phyloP scores from a whole-genome alignment of 2,888 invertebrate genomes.

The Hoplodrina blanda region DNA sequence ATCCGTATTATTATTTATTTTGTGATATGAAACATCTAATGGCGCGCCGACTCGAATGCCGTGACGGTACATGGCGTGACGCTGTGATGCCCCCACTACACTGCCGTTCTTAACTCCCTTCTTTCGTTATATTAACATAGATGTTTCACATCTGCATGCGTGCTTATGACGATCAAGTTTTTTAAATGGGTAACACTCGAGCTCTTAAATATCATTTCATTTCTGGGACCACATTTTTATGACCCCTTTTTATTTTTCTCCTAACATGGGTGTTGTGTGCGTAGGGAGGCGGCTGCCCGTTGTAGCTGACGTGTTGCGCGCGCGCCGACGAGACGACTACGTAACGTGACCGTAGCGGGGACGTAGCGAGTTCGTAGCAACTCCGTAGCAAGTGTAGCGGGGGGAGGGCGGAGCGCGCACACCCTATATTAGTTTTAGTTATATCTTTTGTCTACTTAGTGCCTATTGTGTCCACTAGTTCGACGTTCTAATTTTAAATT shows the following conservation, averaged over 20 bases:
- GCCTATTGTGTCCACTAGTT: constrained; percentile 58
- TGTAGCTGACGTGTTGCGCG: constrained; percentile 90
- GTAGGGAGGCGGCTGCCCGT: constrained; percentile 87
- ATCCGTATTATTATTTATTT: too few species aligned
- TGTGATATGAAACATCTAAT: too few species aligned
- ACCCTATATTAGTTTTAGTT: constrained; percentile 39
- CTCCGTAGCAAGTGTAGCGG: constrained; percentile 40
- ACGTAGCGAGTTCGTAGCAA: constrained; percentile 42
- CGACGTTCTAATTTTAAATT: constrained; percentile 10
- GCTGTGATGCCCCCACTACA: too few species aligned
- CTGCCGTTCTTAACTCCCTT: too few species aligned
- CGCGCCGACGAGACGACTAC: constrained; percentile 67
- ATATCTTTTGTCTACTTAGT: constrained; percentile 44
- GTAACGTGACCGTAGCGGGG: constrained; percentile 49
- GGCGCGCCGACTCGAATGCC: too few species aligned
- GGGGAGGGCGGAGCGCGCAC: constrained; percentile 50
- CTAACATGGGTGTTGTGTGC: constrained; percentile 74
- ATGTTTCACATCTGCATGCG: too few species aligned
- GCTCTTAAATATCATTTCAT: too few species aligned
- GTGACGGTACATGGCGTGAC: too few species aligned
- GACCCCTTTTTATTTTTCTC: constrained; percentile 56
- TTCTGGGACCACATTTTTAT: constrained; percentile 41
- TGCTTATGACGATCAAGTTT: too few species aligned
- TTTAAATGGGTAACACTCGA: too few species aligned
- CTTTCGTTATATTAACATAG: too few species aligned